Conservation (phyloP, 2,113 vertebrate species). For the Oxyura jamaicensis region DNA sequence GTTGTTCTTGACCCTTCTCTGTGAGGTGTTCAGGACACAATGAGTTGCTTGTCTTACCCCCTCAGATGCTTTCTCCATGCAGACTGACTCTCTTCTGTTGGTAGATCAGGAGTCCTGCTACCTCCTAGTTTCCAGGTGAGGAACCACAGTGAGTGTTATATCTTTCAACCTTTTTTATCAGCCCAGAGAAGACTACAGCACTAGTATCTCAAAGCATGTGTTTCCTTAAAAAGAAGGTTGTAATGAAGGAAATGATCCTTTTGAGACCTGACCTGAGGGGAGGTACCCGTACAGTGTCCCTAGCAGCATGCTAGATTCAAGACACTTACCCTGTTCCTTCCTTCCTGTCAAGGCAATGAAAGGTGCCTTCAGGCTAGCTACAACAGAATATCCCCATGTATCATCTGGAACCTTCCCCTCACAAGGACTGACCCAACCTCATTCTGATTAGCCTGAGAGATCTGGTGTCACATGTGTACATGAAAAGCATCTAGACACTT, state of each 20-base stretch:
- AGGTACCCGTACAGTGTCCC: not conserved
- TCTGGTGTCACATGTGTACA: constrained; percentile 46
- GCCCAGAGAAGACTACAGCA: not conserved
- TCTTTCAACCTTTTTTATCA: not conserved
- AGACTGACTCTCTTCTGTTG: accelerated
- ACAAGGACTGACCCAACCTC: not conserved
- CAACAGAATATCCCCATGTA: not conserved
- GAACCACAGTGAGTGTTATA: not conserved
- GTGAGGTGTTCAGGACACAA: not conserved
- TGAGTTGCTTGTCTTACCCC: not conserved
- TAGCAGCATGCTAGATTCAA: not conserved
- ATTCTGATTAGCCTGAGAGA: constrained; percentile 24
- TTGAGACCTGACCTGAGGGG: not conserved
- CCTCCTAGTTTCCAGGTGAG: not conserved
- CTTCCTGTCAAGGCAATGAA: not conserved
- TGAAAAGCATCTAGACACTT: constrained; percentile 49
- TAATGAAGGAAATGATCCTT: not conserved
- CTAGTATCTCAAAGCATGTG: not conserved
- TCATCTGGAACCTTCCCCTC: not conserved
- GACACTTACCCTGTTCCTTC: not conserved
- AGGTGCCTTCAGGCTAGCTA: not conserved
- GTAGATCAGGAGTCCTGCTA: not conserved
- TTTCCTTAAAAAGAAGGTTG: not conserved
- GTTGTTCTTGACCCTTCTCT: not conserved
- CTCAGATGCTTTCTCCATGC: not conserved